phyloP scores from a whole-genome alignment of 1,140 invertebrate species.

The Heliconius congener region DNA sequence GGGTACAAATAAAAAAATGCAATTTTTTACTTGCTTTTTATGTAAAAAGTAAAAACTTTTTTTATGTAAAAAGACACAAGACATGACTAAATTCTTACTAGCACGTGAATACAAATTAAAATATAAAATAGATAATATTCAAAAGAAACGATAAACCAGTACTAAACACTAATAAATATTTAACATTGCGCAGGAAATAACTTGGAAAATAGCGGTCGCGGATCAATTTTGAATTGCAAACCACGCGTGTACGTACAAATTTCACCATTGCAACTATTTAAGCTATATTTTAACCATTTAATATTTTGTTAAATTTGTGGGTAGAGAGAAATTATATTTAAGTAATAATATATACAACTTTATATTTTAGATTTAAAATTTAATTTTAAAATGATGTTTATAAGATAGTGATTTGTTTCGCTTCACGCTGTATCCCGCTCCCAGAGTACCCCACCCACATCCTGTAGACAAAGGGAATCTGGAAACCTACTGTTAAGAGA shows the following conservation, averaged over 20 bases:
- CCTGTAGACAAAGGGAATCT: too few species aligned
- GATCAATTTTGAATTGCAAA: conserved; percentile 22
- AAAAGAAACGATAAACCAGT: not conserved
- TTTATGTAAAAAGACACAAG: too few species aligned
- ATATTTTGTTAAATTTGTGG: conserved; percentile 3
- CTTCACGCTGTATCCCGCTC: too few species aligned
- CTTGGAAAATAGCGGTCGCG: not conserved
- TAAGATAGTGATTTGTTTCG: too few species aligned
- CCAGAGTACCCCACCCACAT: too few species aligned
- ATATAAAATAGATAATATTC: too few species aligned
- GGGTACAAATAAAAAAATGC: too few species aligned
- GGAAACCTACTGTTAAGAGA: too few species aligned
- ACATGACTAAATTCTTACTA: not conserved
- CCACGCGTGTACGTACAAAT: conserved; percentile 13
- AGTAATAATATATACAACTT: not conserved
- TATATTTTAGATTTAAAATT: too few species aligned
- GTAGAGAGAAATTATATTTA: not conserved
- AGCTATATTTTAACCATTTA: conserved; percentile 18
- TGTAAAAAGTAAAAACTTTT: too few species aligned
- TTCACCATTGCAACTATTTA: conserved; percentile 14
- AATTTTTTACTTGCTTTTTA: too few species aligned
- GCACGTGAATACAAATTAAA: not conserved
- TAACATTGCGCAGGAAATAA: not conserved
- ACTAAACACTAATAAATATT: not conserved
- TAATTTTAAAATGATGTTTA: too few species aligned